Evolutionary conservation across 2,113 vertebrate genomes (phyloP).

Genomic region (Sturnus vulgaris): DNA sequence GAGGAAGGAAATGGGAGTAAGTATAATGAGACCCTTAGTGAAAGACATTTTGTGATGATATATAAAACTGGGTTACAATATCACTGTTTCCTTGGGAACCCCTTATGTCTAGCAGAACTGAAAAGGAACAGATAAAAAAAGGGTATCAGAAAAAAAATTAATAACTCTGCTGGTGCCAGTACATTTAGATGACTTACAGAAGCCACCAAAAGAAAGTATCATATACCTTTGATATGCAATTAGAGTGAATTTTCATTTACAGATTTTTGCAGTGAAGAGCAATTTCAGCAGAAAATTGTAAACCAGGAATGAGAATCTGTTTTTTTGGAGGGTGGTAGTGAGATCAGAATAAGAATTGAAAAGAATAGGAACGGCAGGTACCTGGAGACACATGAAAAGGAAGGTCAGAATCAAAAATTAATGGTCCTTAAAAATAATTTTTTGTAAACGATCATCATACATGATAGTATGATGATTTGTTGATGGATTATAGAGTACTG

Average conservation of each 20-base stretch:
- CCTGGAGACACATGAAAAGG: accelerated
- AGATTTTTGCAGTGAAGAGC: not conserved
- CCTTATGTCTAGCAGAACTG: not conserved
- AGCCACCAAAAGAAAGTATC: not conserved
- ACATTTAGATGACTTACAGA: not conserved
- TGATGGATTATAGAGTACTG: not conserved
- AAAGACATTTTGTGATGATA: not conserved
- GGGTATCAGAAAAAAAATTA: not conserved
- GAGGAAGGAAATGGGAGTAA: constrained; percentile 24
- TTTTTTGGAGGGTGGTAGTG: not conserved
- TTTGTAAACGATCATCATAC: not conserved
- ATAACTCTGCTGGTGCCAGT: not conserved
- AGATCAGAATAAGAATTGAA: not conserved
- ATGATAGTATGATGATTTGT: not conserved
- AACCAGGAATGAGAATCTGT: not conserved
- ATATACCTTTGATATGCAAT: not conserved
- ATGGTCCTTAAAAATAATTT: not conserved
- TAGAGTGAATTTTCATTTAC: not conserved
- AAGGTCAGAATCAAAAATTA: not conserved
- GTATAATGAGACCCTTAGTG: constrained; percentile 1
- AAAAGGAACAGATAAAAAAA: not conserved
- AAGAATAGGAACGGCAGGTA: not conserved
- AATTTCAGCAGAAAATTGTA: not conserved
- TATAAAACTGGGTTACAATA: not conserved
- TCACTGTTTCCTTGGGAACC: constrained; percentile 7